phyloP scores from a whole-genome alignment of 2,113 vertebrate genomes.

The Typhlomys cinereus region DNA sequence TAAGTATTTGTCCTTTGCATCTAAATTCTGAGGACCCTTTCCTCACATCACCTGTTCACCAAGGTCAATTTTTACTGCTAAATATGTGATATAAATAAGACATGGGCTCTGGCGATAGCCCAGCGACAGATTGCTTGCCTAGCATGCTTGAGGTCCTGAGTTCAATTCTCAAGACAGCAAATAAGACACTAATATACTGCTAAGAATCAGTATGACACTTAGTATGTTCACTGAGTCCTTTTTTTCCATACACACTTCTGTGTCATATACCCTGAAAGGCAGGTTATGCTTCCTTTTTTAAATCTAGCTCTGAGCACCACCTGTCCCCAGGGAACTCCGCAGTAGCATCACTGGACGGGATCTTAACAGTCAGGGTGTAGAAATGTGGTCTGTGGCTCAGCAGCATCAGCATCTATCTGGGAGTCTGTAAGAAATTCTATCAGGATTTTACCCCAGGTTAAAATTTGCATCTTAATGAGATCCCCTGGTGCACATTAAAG shows the following conservation, averaged over 20 bases:
- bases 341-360: neutral
- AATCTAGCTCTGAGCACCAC: neutral
- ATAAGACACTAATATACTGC: conserved; percentile 14
- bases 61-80: neutral
- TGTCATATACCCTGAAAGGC: neutral
- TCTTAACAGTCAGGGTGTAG: neutral
- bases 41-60: neutral
- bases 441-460: conserved; percentile 33
- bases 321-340: neutral
- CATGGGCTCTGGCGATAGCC: neutral
- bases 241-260: neutral
- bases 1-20: neutral
- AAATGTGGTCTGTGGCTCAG: neutral
- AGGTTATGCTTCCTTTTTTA: neutral
- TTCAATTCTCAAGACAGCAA: neutral
- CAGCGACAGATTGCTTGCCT: neutral
- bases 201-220: neutral
- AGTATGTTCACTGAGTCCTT: neutral
- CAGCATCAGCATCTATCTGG: neutral
- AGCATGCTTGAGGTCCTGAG: neutral
- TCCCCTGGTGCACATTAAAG: conserved; percentile 59
- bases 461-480: conserved; percentile 75
- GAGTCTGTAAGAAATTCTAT: conserved; percentile 16
- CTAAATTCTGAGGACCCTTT: neutral
- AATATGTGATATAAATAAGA: neutral